phyloP scores from a whole-genome alignment of 2,113 vertebrate species.

The Stigmatopora argus region DNA sequence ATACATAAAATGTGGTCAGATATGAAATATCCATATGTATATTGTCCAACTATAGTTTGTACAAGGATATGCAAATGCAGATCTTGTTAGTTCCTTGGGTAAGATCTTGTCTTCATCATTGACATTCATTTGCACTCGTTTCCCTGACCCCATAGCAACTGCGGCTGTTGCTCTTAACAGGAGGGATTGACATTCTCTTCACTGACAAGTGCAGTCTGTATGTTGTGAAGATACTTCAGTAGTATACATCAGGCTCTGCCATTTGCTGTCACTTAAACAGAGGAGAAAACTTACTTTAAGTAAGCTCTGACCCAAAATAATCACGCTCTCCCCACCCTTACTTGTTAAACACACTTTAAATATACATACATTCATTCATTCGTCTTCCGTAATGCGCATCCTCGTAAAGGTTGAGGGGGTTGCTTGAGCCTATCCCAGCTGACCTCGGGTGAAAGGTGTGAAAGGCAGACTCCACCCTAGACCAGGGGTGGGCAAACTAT shows the following conservation, averaged over 20 bases:
- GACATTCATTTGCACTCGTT: slow-evolving; percentile 47
- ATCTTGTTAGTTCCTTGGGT: slow-evolving; percentile 28
- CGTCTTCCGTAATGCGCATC: too few relatives aligned
- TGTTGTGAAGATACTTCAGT: slow-evolving; percentile 53
- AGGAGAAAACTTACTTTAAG: slow-evolving; percentile 14
- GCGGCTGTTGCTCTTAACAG: slow-evolving; percentile 53
- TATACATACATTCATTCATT: too few relatives aligned
- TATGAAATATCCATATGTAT: not conserved
- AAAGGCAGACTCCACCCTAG: too few relatives aligned
- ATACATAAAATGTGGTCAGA: too few relatives aligned
- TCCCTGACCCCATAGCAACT: slow-evolving; percentile 50
- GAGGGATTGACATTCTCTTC: slow-evolving; percentile 53
- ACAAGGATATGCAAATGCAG: slow-evolving; percentile 6
- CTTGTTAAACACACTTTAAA: slow-evolving; percentile 52
- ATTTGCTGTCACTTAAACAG: slow-evolving; percentile 31
- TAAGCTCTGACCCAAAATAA: slow-evolving; percentile 53
- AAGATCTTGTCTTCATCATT: slow-evolving; percentile 32
- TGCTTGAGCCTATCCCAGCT: too few relatives aligned
- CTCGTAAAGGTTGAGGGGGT: too few relatives aligned
- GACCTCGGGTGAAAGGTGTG: too few relatives aligned
- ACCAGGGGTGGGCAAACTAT: too few relatives aligned
- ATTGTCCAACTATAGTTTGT: not conserved
- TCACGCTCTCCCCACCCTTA: too few relatives aligned
- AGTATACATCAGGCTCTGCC: slow-evolving; percentile 37
- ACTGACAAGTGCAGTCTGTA: slow-evolving; percentile 59